Conservation (phyloP, 2,797 vertebrate genomes). For the Notolepis coatsorum region DNA sequence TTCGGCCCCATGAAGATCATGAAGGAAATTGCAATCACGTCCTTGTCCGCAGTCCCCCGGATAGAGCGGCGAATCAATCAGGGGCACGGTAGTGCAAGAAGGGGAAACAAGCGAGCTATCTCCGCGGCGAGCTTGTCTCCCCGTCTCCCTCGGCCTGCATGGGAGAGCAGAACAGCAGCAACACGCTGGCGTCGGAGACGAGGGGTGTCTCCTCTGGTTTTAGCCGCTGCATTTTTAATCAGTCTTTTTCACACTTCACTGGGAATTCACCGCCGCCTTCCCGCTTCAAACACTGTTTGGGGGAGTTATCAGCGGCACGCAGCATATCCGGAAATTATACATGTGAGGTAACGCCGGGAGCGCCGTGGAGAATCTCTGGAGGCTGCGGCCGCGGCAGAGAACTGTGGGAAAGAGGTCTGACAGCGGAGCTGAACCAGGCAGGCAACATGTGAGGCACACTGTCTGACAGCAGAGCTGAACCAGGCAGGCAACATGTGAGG, state of each 20-base stretch:
- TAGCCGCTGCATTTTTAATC: slow-evolving; percentile 84
- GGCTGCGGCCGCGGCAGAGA: slow-evolving; percentile 71
- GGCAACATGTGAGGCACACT: too few species aligned
- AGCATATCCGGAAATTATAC: slow-evolving; percentile 85
- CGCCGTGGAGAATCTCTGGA: slow-evolving; percentile 70
- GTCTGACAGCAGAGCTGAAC: too few species aligned
- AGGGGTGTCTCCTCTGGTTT: too few species aligned
- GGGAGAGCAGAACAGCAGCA: slow-evolving; percentile 78
- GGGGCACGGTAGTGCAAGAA: slow-evolving; percentile 18
- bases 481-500: too few species aligned
- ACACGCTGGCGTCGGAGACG: slow-evolving; percentile 26
- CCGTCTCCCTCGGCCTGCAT: slow-evolving; percentile 71
- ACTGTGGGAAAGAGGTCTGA: too few species aligned
- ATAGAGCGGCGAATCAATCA: slow-evolving; percentile 57
- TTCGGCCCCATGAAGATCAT: too few species aligned
- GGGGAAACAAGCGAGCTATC: slow-evolving; percentile 54
- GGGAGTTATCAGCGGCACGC: slow-evolving; percentile 84
- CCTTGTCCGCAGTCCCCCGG: slow-evolving; percentile 4
- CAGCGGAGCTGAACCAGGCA: too few species aligned
- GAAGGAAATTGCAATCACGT: too few species aligned
- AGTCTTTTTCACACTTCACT: slow-evolving; percentile 87
- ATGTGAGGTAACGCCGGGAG: slow-evolving; percentile 82
- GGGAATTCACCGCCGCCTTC: slow-evolving; percentile 83
- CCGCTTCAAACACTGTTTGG: slow-evolving; percentile 85
- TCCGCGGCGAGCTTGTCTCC: slow-evolving; percentile 67